Percentiles rank a stretch among this genome's conserved stretches.
Conservation (phyloP, 2,113 vertebrate species). For the Entomyzon cyanotis region DNA sequence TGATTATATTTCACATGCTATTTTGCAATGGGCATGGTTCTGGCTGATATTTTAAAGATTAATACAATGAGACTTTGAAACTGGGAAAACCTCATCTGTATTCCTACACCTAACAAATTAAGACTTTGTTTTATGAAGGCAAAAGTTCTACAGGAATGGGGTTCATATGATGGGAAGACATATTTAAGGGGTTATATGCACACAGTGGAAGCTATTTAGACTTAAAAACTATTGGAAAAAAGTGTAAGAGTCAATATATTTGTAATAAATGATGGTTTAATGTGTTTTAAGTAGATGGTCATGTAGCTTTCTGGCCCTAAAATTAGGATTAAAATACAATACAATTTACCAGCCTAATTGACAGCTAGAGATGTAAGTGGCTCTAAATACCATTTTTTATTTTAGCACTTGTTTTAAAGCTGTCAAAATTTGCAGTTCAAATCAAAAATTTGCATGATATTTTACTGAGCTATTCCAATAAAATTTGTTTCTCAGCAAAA, state of each 20-base stretch:
- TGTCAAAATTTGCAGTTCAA: not conserved
- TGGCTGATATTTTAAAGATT: not conserved
- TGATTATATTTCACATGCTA: not conserved
- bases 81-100: not conserved
- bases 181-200: not conserved
- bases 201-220: not conserved
- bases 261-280: not conserved
- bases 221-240: not conserved
- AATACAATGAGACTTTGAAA: not conserved
- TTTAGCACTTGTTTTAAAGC: not conserved
- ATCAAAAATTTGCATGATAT: not conserved
- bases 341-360: not conserved
- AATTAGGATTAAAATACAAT: not conserved
- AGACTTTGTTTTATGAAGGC: not conserved
- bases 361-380: not conserved
- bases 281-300: not conserved
- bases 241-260: not conserved
- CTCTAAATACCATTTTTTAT: not conserved
- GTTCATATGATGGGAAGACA: not conserved
- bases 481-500: not conserved
- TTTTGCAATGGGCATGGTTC: not conserved
- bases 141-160: not conserved
- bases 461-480: not conserved
- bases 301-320: not conserved
- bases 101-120: not conserved